Conservation (phyloP, 2,888 invertebrate species). For the Drosophila lacicola region DNA sequence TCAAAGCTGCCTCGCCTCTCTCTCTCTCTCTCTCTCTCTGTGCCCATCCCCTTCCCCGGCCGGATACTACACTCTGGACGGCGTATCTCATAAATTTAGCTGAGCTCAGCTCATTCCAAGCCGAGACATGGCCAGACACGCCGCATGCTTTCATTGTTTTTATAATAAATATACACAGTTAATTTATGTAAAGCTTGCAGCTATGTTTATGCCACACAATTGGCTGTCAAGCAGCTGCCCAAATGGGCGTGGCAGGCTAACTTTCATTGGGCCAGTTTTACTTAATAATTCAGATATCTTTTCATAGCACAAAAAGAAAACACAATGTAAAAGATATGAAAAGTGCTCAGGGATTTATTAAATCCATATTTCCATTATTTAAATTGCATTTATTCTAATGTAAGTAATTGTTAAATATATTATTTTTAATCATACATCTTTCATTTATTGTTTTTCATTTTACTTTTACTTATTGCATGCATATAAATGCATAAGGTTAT, state of each 20-base stretch:
- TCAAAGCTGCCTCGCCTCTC: conserved; percentile 6
- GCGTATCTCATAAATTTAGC: conserved; percentile 39
- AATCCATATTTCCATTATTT: no score
- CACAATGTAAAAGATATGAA: no score
- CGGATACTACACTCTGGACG: conserved; percentile 5
- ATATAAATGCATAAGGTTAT: no score
- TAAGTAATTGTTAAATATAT: no score
- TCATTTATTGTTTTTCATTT: no score
- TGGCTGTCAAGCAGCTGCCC: conserved; percentile 13
- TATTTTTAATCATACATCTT: no score
- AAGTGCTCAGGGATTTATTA: no score
- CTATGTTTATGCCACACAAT: conserved; percentile 16
- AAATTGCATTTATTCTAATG: no score
- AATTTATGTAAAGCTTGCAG: conserved; percentile 49
- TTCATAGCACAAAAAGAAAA: no score
- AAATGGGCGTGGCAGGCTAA: conserved; percentile 1
- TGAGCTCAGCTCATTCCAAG: conserved; percentile 3
- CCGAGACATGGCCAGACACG: conserved; percentile 7
- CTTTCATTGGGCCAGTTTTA: neutral
- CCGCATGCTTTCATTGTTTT: conserved; percentile 45
- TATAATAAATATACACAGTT: conserved; percentile 54
- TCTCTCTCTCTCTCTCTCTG: no score
- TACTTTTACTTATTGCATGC: no score
- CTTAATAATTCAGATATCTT: neutral
- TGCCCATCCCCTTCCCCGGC: neutral